Base-by-base conservation (phyloP, 2,888 invertebrate genomes). In the Catocala nupta region DNA sequence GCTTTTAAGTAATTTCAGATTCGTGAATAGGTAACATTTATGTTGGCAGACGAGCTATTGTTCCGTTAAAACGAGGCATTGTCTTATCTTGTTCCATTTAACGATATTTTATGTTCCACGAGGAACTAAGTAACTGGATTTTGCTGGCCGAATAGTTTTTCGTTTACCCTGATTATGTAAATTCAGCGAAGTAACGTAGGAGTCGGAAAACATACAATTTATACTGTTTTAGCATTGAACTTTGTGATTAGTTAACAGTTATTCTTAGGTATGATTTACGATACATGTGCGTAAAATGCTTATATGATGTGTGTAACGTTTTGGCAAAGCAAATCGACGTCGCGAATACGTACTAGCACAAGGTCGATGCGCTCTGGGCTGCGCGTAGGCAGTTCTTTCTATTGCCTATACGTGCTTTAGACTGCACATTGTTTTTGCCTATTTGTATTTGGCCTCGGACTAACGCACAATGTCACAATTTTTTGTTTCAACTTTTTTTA, bases 251-350 rank as follows among this genome's bases (percentile, higher is more conserved):
- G 39, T 48, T n/a, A 44, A 12, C 9, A 0, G 33, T 11, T 51
- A 45, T 50, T 55, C 12, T 50, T 50, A 50, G 36, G 11, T 1
- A 44, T n/a, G 34, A 36, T 55, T 45, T 54, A 34, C 16, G 9
- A 33, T 36, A 13, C 25, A 39, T 36, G 48, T 25, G 11, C 43
- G 44, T 52, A 43, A n/a, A 44, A 39, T 49, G 55, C 68, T 67
- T 39, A 39, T 39, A 39, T 39, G 36, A 39, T 39, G 36, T 39
- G 36, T 39, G 61, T 56, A 51, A 70, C 58, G 68, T 79, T 86
- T 85, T 83, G 83, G 81, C 85, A 85, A 84, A 80, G 82, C 80
- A 73, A 83, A 68, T 68, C 68, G 57, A 69, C 69, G 64, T 81
- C 72, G 81, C 85, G 65, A 82, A 81, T 82, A 73, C 65, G 64